phyloP scores from a whole-genome alignment of 2,888 invertebrate species.

The Xanthorhoe designata region DNA sequence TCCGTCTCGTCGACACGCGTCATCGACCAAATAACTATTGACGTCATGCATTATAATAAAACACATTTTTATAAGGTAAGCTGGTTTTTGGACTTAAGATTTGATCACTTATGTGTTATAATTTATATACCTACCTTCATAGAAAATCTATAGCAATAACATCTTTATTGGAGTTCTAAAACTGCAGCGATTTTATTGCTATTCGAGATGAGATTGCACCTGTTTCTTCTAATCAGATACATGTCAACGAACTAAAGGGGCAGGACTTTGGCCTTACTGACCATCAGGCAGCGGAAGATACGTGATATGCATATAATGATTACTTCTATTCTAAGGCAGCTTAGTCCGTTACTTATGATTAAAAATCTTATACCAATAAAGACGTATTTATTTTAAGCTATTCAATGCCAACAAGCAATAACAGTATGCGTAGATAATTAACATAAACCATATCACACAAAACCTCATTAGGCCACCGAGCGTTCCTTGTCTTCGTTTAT shows the following conservation, averaged over 20 bases:
- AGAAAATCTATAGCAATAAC: background rate
- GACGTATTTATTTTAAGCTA: background rate
- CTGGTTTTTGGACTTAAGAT: conserved; percentile 11
- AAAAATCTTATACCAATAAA: background rate
- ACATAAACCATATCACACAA: conserved; percentile 30
- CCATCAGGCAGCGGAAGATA: conserved; percentile 33
- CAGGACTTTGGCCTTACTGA: conserved; percentile 41
- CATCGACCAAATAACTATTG: conserved; percentile 48
- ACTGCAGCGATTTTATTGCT: conserved; percentile 18
- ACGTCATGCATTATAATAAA: conserved; percentile 32
- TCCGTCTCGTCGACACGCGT: conserved; percentile 47
- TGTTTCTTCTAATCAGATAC: conserved; percentile 35
- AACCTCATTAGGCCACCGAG: conserved; percentile 47
- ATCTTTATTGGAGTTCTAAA: conserved; percentile 7
- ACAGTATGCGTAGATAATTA: conserved; percentile 9
- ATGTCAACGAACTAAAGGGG: conserved; percentile 40
- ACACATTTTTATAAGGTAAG: conserved; percentile 12
- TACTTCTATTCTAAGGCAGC: conserved; percentile 22
- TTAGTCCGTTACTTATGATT: conserved; percentile 11
- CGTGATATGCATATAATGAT: conserved; percentile 36
- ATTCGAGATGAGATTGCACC: conserved; percentile 30
- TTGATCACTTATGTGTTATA: conserved; percentile 1
- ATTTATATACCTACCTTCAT: background rate
- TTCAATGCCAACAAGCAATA: background rate
- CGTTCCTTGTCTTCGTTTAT: conserved; percentile 45